These are phyloP conservation scores for Panurus biarmicus DNA, from an alignment of 2,113 vertebrate species.

Conservation along the genomic window DNA sequence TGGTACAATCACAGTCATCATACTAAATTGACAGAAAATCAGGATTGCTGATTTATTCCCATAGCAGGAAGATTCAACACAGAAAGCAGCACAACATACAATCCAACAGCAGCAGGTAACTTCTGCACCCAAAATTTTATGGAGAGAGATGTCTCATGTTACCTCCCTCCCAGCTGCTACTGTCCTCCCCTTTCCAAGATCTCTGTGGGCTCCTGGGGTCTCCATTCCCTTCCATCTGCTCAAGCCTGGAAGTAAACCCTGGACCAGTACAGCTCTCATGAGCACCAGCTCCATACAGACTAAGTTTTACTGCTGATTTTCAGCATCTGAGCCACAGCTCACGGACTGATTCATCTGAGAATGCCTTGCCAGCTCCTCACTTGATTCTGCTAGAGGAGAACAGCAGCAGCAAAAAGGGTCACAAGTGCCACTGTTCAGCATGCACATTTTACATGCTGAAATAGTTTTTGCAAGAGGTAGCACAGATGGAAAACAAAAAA, in stretches of 20 bases:
- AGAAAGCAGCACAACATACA: background rate
- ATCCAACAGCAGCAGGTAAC: background rate
- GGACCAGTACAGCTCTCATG: background rate
- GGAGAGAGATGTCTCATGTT: background rate
- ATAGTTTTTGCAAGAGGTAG: background rate
- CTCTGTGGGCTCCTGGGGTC: background rate
- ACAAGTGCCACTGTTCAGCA: background rate
- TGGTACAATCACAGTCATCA: background rate
- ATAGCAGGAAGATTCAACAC: background rate
- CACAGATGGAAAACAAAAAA: background rate
- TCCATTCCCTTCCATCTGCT: background rate
- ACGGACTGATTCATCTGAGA: background rate
- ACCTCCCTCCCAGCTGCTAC: conserved; percentile 1
- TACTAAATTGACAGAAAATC: background rate
- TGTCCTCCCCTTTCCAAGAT: background rate
- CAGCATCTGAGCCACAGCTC: background rate
- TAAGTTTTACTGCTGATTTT: background rate
- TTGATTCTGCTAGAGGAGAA: background rate
- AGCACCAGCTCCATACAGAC: background rate
- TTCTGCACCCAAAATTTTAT: background rate
- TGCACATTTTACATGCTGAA: background rate
- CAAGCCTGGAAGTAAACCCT: background rate
- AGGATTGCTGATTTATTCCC: background rate
- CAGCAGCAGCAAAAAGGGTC: background rate
- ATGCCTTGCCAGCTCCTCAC: background rate